phyloP scores from a whole-genome alignment of 2,113 vertebrate genomes.

The Acanthisitta chloris region DNA sequence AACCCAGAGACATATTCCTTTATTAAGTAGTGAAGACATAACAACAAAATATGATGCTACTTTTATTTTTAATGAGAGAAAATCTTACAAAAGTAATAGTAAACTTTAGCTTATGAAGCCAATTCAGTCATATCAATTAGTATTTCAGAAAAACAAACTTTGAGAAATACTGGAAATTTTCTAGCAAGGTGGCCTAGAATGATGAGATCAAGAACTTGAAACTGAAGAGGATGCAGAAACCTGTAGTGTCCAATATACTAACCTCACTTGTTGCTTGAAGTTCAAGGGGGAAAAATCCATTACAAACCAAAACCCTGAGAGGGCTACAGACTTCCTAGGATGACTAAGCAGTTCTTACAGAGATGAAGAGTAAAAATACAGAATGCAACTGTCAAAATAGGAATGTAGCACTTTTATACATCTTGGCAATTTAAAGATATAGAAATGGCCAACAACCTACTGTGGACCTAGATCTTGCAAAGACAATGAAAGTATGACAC shows the following conservation, averaged over 20 bases:
- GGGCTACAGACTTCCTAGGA: neutral
- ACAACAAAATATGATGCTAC: neutral
- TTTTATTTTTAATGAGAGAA: neutral
- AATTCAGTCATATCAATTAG: neutral
- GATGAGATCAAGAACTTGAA: neutral
- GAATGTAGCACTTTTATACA: neutral
- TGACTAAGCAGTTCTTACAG: neutral
- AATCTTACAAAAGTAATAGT: neutral
- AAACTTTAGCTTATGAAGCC: neutral
- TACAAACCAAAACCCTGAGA: neutral
- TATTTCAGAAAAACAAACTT: neutral
- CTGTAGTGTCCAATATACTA: neutral
- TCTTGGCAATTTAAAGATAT: neutral
- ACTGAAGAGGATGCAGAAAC: neutral
- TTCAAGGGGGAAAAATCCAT: neutral
- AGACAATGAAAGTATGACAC: neutral
- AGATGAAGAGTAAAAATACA: neutral
- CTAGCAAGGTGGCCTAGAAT: neutral
- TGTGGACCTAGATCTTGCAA: neutral
- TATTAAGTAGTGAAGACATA: neutral
- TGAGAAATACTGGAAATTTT: neutral
- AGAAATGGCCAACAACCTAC: neutral
- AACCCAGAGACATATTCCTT: fast-evolving
- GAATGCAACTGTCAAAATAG: neutral
- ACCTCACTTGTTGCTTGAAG: neutral